These are phyloP conservation scores for Macroteleia sp. DNA, from an alignment of 2,888 invertebrate genomes.

Conservation along the genomic window DNA sequence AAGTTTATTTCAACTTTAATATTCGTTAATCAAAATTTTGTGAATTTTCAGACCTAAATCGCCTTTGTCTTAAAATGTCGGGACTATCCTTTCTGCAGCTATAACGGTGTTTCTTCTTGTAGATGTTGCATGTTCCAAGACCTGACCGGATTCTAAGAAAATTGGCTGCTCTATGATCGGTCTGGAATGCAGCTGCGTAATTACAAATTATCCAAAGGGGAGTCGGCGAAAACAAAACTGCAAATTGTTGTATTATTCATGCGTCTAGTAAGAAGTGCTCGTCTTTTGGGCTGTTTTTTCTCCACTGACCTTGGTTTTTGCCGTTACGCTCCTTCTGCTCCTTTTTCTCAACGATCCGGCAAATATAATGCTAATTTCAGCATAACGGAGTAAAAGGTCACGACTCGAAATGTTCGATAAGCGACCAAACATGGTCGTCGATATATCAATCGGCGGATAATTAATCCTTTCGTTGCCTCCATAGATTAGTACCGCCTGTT, in stretches of 20 bases:
- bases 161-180: slow-evolving; percentile 63
- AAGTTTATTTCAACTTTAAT: too few species aligned
- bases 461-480: slow-evolving; percentile 62
- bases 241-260: slow-evolving; percentile 79
- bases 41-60: slow-evolving; percentile 21
- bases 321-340: neutral
- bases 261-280: slow-evolving; percentile 71
- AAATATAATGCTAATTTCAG: slow-evolving; percentile 40
- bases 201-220: slow-evolving; percentile 32
- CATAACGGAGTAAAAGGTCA: slow-evolving; percentile 50
- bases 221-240: slow-evolving; percentile 74
- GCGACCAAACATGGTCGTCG: slow-evolving; percentile 50
- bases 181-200: slow-evolving; percentile 57
- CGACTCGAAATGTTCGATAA: slow-evolving; percentile 50
- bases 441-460: slow-evolving; percentile 63
- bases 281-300: neutral
- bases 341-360: slow-evolving; percentile 1
- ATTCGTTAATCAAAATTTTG: slow-evolving; percentile 50
- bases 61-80: slow-evolving; percentile 24
- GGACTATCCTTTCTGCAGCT: neutral
- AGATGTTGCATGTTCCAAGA: slow-evolving; percentile 24
- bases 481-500: slow-evolving; percentile 57
- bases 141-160: slow-evolving; percentile 25
- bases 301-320: slow-evolving; percentile 20
- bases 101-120: slow-evolving; percentile 27